Base-by-base conservation (phyloP, 1,140 invertebrate genomes). In the Drosophila lowei region DNA sequence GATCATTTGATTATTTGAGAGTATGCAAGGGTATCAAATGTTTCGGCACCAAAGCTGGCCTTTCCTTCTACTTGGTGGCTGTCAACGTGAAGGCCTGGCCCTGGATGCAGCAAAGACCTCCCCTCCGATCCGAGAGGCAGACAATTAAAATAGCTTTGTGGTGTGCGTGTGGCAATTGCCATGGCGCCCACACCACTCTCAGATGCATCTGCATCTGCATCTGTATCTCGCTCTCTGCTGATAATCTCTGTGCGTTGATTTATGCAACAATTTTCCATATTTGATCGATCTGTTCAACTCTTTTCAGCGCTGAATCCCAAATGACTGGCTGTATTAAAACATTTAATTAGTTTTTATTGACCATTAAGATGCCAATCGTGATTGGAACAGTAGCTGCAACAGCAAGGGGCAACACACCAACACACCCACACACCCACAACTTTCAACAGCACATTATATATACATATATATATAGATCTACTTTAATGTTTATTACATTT, bases 261-360 rank as follows among this genome's bases (percentile, higher is more conserved):
- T 83, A 84, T 75, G 55, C 64, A 74, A 79, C 52, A 66, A 59
- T 60, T 79, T 78, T 38, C 60, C 68, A 56, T 74, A 62, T 75
- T 79, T 83, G 71, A 84, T 75, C 71, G 71, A 84, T 58, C 76
- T 67, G 48, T 48, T 41, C 48, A 48, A 44, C 54, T 74, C 53
- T 38, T 55, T 52, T 44, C 6, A 11, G 41, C 15, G n/a, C 30
- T 15, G 15, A 16, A 2, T 6, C 52, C 30, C 16, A 15, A 28
- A 28, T 28, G 25, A 5, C n/a, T 9, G 61, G 47, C 47, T 56
- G 42, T 44, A 61, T 79, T 76, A 49, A 75, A 61, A 63, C 60
- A 79, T 84, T 84, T 84, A 84, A 84, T 84, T 84, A 77, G 80
- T 57, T 62, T 84, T 84, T 84, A 84, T 84, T 72, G 72, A 50